Conservation (phyloP, 2,113 vertebrate genomes). For the Podocnemis expansa region DNA sequence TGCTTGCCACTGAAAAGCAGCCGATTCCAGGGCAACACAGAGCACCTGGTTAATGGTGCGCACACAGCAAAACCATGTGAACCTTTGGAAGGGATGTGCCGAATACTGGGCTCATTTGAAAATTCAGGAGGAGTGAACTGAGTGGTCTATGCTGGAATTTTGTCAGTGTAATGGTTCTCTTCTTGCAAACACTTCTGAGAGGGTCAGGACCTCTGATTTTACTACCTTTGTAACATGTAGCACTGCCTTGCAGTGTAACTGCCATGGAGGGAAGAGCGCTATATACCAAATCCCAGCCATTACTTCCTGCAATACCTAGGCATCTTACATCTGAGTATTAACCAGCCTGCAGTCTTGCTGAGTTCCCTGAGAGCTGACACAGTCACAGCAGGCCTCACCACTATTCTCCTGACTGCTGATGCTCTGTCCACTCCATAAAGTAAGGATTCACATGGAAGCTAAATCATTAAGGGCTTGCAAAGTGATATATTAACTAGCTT, state of each 20-base stretch:
- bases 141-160: neutral
- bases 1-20: neutral
- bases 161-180: neutral
- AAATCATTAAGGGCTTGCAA: neutral
- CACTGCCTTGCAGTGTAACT: no score
- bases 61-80: no score
- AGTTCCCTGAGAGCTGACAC: neutral
- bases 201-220: neutral
- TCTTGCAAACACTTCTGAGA: neutral
- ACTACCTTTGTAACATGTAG: no score
- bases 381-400: neutral
- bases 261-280: neutral
- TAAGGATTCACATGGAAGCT: neutral
- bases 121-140: neutral
- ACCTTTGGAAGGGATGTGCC: fast-evolving
- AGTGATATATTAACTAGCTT: neutral
- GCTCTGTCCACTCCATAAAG: neutral
- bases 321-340: neutral
- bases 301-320: fast-evolving
- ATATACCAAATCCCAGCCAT: neutral
- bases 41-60: neutral
- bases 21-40: neutral
- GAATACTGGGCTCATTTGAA: fast-evolving
- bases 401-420: neutral
- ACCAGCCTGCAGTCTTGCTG: neutral